These are phyloP conservation scores for Venustaconcha ellipsiformis DNA, from an alignment of 1,140 invertebrate genomes.

Conservation along the genomic window DNA sequence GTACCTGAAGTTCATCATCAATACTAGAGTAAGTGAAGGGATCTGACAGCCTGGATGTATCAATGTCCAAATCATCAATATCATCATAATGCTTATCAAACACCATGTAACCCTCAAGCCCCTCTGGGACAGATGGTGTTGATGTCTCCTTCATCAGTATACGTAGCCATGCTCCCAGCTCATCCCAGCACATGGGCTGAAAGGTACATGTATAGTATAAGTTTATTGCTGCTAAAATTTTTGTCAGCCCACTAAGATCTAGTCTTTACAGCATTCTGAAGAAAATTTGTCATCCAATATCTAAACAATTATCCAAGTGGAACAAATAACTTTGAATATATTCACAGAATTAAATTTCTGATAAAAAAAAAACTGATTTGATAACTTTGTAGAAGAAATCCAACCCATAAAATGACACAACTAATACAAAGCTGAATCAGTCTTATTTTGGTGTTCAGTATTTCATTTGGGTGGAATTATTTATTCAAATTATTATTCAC, in stretches of 20 bases:
- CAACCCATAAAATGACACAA: neutral
- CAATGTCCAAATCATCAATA: slow-evolving; percentile 1
- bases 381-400: neutral
- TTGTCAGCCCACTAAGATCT: too few species aligned
- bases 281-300: too few species aligned
- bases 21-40: neutral
- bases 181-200: slow-evolving; percentile 51
- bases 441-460: too few species aligned
- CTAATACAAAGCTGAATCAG: too few species aligned
- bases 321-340: too few species aligned
- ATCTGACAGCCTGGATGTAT: slow-evolving; percentile 19
- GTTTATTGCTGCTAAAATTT: too few species aligned
- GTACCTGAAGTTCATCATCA: too few species aligned
- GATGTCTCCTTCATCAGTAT: slow-evolving; percentile 56
- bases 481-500: too few species aligned
- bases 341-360: neutral
- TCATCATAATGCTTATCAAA: slow-evolving; percentile 46
- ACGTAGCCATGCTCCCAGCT: slow-evolving; percentile 55
- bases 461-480: too few species aligned
- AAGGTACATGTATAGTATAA: neutral
- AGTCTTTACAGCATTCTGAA: too few species aligned
- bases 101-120: slow-evolving; percentile 52
- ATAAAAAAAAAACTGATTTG: slow-evolving; percentile 1
- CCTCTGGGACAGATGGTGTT: slow-evolving; percentile 44
- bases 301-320: too few species aligned